These are phyloP conservation scores for Ichneumoninae sp. DNA, from an alignment of 2,888 invertebrate genomes.

Conservation along the genomic window DNA sequence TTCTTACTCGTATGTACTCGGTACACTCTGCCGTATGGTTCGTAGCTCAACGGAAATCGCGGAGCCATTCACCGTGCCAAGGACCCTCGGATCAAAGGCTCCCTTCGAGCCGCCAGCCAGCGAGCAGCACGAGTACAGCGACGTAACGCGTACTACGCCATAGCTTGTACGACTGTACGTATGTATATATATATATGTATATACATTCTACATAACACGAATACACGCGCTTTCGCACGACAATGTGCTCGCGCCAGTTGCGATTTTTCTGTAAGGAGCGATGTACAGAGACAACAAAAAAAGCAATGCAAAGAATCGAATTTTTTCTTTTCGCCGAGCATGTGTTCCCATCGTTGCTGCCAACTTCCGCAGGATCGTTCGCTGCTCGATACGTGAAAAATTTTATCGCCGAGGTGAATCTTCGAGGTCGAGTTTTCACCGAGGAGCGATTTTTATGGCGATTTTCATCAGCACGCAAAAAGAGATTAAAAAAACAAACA, in stretches of 20 bases:
- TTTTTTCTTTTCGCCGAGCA: not conserved
- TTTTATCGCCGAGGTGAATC: not conserved
- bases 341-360: not conserved
- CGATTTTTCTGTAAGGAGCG: not conserved
- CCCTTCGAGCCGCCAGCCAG: constrained; percentile 66
- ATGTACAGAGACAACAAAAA: not conserved
- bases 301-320: not conserved
- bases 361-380: not conserved
- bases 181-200: constrained; percentile 12
- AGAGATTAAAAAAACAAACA: not conserved
- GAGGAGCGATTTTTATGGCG: not conserved
- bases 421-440: not conserved
- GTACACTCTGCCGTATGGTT: constrained; percentile 67
- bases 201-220: constrained; percentile 12
- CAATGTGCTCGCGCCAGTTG: constrained; percentile 49
- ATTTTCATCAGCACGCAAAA: not conserved
- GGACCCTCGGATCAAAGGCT: constrained; percentile 72
- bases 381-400: not conserved
- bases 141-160: constrained; percentile 40
- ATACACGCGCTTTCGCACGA: constrained; percentile 51
- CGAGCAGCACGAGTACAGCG: constrained; percentile 43
- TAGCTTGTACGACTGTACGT: constrained; percentile 28
- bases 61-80: constrained; percentile 72
- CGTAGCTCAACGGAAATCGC: constrained; percentile 73
- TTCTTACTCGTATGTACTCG: constrained; percentile 54